Evolutionary conservation across 2,797 vertebrate species (phyloP).

Genomic region (Otolemur crassicaudatus): DNA sequence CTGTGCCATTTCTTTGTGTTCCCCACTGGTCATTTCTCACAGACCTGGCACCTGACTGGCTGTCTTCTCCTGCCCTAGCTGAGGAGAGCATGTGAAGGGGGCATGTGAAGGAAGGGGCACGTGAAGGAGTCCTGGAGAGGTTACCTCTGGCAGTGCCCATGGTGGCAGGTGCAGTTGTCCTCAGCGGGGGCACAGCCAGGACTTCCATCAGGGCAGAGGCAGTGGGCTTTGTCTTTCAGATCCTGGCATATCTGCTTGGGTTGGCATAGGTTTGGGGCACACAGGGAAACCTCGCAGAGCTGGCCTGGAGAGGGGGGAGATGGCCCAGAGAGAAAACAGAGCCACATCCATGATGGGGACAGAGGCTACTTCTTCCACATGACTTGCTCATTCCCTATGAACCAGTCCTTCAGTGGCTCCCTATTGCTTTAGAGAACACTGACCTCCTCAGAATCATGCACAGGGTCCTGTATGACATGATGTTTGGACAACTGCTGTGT

Average conservation of each 20-base stretch:
- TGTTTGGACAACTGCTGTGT: background rate
- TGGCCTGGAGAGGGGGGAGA: slow-evolving; percentile 53
- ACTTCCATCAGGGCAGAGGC: slow-evolving; percentile 71
- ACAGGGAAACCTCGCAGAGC: slow-evolving; percentile 73
- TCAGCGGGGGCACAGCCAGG: slow-evolving; percentile 51
- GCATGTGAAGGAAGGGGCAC: rapidly evolving
- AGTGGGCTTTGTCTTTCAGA: background rate
- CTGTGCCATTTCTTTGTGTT: background rate
- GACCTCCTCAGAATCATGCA: background rate
- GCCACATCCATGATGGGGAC: background rate
- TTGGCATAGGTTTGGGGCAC: slow-evolving; percentile 68
- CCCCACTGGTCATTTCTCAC: background rate
- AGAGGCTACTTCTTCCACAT: background rate
- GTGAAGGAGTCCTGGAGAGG: background rate
- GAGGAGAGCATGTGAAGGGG: background rate
- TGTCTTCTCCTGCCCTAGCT: background rate
- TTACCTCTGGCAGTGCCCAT: slow-evolving; percentile 77
- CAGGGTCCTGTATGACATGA: background rate
- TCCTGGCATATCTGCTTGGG: slow-evolving; percentile 25
- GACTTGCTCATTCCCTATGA: background rate
- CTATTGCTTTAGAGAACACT: background rate
- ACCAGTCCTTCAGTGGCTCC: background rate
- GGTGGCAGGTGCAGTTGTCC: slow-evolving; percentile 74
- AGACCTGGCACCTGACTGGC: rapidly evolving
- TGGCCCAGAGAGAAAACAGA: background rate